Evolutionary conservation across 2,797 vertebrate species (phyloP).

Genomic region (Lepilemur ruficaudatus): DNA sequence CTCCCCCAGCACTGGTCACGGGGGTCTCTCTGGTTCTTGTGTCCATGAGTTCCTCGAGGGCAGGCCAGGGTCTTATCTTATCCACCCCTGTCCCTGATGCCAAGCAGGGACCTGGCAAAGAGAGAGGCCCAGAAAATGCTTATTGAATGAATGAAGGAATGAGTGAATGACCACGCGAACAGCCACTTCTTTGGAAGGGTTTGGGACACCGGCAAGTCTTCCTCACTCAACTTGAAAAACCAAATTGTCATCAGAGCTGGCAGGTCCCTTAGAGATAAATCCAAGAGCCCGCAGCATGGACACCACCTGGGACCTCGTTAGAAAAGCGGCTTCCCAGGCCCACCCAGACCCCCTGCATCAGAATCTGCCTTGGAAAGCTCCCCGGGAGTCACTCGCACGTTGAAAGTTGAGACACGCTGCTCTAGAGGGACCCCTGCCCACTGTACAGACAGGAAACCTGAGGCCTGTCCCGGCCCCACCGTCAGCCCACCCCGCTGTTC

Average conservation of each 20-base stretch:
- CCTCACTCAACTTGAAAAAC: background rate
- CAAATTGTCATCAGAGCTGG: background rate
- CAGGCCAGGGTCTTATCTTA: background rate
- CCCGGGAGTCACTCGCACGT: background rate
- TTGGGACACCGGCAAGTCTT: background rate
- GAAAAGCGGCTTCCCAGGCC: background rate
- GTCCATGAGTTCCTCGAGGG: background rate
- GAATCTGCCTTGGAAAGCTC: background rate
- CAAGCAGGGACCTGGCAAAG: background rate
- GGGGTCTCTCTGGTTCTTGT: background rate
- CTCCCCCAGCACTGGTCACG: fast-evolving
- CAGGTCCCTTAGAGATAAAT: background rate
- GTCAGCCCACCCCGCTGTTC: fast-evolving
- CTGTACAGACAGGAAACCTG: background rate
- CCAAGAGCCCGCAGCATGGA: background rate
- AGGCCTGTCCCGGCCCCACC: background rate
- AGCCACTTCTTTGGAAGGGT: background rate
- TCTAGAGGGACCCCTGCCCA: background rate
- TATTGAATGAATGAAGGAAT: background rate
- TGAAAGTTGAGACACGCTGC: background rate
- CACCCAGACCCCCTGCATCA: background rate
- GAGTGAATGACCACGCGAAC: background rate
- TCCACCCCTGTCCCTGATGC: background rate
- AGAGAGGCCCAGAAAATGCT: background rate
- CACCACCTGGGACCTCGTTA: fast-evolving